These are phyloP conservation scores for Cryptocephalus moraei DNA, from an alignment of 2,888 invertebrate genomes.

Conservation along the genomic window DNA sequence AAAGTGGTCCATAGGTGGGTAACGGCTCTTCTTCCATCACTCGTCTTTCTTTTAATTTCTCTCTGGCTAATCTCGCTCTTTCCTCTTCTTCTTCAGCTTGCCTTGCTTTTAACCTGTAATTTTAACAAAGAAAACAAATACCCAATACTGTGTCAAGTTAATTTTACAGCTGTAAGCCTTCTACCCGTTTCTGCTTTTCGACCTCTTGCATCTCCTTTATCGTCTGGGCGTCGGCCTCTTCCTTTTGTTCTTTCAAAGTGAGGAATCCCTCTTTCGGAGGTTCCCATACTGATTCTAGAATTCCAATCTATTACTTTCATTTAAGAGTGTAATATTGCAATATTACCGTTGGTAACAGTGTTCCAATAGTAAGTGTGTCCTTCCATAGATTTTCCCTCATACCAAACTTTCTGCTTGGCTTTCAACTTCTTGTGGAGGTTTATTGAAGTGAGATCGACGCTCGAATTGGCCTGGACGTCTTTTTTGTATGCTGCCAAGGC, in stretches of 20 bases:
- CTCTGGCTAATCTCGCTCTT: slow-evolving; percentile 40
- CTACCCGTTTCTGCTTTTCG: slow-evolving; percentile 25
- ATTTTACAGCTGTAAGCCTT: slow-evolving; percentile 13
- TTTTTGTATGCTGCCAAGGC: slow-evolving; percentile 80
- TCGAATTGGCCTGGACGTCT: slow-evolving; percentile 60
- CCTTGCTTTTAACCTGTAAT: slow-evolving; percentile 24
- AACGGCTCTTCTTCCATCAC: slow-evolving; percentile 29
- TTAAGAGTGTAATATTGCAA: too few relatives aligned
- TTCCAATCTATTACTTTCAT: too few relatives aligned
- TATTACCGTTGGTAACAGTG: slow-evolving; percentile 63
- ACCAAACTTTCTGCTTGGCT: slow-evolving; percentile 51
- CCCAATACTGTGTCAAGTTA: not conserved
- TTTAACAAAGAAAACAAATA: not conserved
- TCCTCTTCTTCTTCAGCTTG: slow-evolving; percentile 43
- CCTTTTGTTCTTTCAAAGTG: slow-evolving; percentile 53
- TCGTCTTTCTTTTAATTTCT: slow-evolving; percentile 36
- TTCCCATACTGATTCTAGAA: slow-evolving; percentile 65
- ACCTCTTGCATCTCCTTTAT: slow-evolving; percentile 36
- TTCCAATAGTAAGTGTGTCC: slow-evolving; percentile 83
- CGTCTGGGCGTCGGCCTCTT: slow-evolving; percentile 41
- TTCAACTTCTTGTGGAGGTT: slow-evolving; percentile 28
- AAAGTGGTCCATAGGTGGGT: slow-evolving; percentile 40
- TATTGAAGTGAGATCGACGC: slow-evolving; percentile 50
- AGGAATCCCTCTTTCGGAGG: slow-evolving; percentile 62
- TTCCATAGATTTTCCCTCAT: slow-evolving; percentile 65